Evolutionary conservation across 2,888 invertebrate genomes (phyloP), one percentile per base, ranked within the genome.

Genomic region (Shargacucullia verbasci): DNA sequence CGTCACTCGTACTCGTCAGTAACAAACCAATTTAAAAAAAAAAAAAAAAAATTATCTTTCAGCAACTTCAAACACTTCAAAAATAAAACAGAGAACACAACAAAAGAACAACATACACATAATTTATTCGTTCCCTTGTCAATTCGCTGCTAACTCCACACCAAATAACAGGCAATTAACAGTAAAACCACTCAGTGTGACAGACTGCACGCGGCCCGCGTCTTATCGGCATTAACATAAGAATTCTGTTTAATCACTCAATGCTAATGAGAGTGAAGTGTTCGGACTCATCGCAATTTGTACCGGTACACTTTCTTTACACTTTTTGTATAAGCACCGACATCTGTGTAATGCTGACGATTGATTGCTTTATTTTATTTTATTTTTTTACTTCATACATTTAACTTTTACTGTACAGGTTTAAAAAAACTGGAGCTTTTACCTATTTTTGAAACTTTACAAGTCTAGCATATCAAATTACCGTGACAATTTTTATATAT

Each of bases 191-290:
- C 44, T 41, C 46, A 34, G 45, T 50, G 25, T 47, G 54, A 52
- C 37, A 45, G 44, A 37, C 38, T 43, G 44, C 50, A 31, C 44
- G 20, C 29, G 33, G 52, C 48, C n/a, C 34, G 8, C 15, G 11
- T 8, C 20, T 50, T 65, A 69, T 72, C 57, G 13, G 43, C 11
- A 68, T 73, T 73, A 57, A 63, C 75, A 73, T 74, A 71, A 57
- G 58, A 56, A 70, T 71, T 40, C 47, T 11, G 62, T 43, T 53
- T 54, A 63, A 68, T 71, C 68, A 40, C 59, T 56, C 43, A 55
- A 65, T 64, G 68, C 11, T 68, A 73, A 73, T 64, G 31, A 33
- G 33, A 9, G 48, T 57, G 56, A 41, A 47, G 38, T 41, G 50
- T 47, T 29, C 12, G 13, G n/a, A 7, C 38, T 38, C 37, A 20